Percentiles rank a stretch among this genome's conserved stretches.
These are phyloP conservation scores for Progne subis DNA, from an alignment of 2,113 vertebrate species.

Conservation along the genomic window DNA sequence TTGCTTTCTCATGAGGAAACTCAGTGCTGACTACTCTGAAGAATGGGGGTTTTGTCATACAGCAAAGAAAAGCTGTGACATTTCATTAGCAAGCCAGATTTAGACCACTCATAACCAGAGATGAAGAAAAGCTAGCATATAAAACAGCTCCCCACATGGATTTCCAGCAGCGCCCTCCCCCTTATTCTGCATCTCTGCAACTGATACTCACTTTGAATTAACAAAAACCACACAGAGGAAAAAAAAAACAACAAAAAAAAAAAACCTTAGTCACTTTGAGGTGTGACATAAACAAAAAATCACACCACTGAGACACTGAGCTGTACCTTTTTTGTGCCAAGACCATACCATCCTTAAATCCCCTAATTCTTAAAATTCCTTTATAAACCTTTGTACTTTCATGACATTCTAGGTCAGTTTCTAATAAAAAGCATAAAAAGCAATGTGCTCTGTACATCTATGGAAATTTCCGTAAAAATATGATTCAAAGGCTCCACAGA, in stretches of 20 bases:
- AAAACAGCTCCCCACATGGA: background rate
- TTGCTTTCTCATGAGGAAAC: background rate
- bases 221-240: background rate
- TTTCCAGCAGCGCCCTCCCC: background rate
- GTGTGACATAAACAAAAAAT: background rate
- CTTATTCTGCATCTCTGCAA: background rate
- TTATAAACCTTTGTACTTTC: background rate
- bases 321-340: background rate
- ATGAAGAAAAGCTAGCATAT: background rate
- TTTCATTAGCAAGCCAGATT: conserved; percentile 10
- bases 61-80: background rate
- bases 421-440: background rate
- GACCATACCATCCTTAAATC: background rate
- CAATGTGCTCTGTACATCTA: background rate
- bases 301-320: background rate
- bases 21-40: background rate
- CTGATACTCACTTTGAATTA: background rate
- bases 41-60: background rate
- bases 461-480: background rate
- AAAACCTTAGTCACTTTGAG: background rate
- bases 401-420: background rate
- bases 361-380: background rate
- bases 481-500: background rate
- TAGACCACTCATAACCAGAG: background rate
- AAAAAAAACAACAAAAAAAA: background rate